Evolutionary conservation across 2,113 vertebrate genomes (phyloP).

Genomic region (human): DNA sequence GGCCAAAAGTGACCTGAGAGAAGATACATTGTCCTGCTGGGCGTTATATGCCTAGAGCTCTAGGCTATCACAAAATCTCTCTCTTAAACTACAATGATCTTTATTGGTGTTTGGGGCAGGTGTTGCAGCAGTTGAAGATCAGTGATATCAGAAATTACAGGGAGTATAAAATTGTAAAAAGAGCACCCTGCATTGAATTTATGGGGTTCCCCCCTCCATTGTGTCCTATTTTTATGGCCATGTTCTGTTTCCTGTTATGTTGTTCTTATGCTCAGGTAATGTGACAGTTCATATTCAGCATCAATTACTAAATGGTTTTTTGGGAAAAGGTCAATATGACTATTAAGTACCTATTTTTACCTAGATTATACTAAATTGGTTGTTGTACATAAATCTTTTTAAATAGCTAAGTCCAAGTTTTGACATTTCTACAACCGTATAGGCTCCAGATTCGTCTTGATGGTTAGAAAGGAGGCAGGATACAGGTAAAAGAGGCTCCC

Average conservation of each 20-base stretch:
- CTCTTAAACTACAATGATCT: neutral
- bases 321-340: neutral
- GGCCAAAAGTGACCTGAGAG: neutral
- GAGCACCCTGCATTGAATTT: neutral
- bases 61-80: neutral
- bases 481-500: neutral
- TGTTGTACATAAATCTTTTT: slow-evolving; percentile 4
- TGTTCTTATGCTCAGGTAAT: neutral
- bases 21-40: neutral
- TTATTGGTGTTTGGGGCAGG: neutral
- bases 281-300: neutral
- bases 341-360: neutral
- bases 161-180: neutral
- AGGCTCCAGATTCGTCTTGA: neutral
- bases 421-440: neutral
- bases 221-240: neutral
- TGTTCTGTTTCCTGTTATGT: neutral
- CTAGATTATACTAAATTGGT: neutral
- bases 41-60: neutral
- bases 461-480: neutral
- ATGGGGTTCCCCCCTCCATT: neutral
- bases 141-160: neutral
- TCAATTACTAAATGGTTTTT: neutral
- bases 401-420: neutral
- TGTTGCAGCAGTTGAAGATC: neutral